A percentile compares a stretch with the other conserved stretches of the same genome.
Conservation (phyloP, 1,140 invertebrate genomes). For the Trichomalopsis sarcophagae region DNA sequence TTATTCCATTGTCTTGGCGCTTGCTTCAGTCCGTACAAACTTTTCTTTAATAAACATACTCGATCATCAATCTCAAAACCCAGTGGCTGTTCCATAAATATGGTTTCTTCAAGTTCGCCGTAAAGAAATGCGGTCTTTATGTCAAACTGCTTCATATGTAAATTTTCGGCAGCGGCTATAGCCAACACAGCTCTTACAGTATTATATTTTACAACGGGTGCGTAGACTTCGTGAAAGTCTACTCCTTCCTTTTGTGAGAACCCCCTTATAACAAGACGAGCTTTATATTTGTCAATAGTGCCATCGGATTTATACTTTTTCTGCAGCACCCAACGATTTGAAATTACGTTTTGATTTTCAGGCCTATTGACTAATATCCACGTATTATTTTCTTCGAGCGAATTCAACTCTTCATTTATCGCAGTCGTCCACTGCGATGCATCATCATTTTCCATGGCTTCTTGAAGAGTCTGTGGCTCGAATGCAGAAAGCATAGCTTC, state of each 20-base stretch:
- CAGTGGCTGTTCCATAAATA: constrained; percentile 64
- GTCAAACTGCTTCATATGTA: constrained; percentile 57
- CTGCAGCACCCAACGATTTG: constrained; percentile 54
- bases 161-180: constrained; percentile 50
- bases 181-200: constrained; percentile 59
- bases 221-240: constrained; percentile 63
- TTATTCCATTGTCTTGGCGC: constrained; percentile 65
- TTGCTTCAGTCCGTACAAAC: constrained; percentile 68
- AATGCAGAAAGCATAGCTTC: not conserved
- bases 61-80: constrained; percentile 53
- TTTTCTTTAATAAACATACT: constrained; percentile 61
- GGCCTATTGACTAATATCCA: constrained; percentile 47
- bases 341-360: constrained; percentile 28
- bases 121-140: constrained; percentile 63
- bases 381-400: constrained; percentile 50
- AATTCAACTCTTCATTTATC: constrained; percentile 47
- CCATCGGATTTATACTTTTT: constrained; percentile 55
- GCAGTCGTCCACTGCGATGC: constrained; percentile 43
- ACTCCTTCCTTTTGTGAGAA: constrained; percentile 16
- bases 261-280: too few species aligned
- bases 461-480: constrained; percentile 12
- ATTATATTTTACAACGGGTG: constrained; percentile 62
- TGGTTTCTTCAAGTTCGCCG: constrained; percentile 61
- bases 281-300: too few species aligned
- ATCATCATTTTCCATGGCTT: constrained; percentile 44